A percentile compares a stretch with the other conserved stretches of the same genome.
phyloP scores from a whole-genome alignment of 2,113 vertebrate species.

The Paratilapia polleni region DNA sequence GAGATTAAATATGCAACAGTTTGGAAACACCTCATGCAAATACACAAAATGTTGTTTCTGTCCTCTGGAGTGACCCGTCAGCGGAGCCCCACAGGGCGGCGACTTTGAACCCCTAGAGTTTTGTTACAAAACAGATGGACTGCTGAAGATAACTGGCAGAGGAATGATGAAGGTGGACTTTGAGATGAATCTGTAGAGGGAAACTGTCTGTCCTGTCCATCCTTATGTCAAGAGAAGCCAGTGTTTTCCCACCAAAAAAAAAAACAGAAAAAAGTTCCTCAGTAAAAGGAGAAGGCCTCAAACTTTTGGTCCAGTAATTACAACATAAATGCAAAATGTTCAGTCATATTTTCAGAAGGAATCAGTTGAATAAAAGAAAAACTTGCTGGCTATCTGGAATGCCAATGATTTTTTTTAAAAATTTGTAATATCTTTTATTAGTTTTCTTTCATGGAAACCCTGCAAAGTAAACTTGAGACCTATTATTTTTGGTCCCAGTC shows the following conservation, averaged over 20 bases:
- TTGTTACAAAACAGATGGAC: slow-evolving; percentile 46
- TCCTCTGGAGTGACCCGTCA: slow-evolving; percentile 33
- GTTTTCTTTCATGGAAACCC: not conserved
- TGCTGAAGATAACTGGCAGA: slow-evolving; percentile 33
- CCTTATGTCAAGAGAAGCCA: slow-evolving; percentile 11
- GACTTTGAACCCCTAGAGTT: slow-evolving; percentile 33
- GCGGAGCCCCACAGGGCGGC: slow-evolving; percentile 23
- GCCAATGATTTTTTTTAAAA: not conserved
- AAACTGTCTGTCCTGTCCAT: slow-evolving; percentile 6
- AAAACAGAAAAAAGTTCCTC: slow-evolving; percentile 14
- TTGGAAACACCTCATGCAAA: slow-evolving; percentile 82
- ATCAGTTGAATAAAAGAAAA: not conserved
- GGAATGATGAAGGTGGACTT: slow-evolving; percentile 10
- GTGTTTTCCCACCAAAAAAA: not conserved
- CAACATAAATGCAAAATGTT: slow-evolving; percentile 21
- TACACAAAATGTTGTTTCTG: slow-evolving; percentile 70
- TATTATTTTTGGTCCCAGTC: slow-evolving; percentile 36
- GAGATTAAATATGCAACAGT: slow-evolving; percentile 81
- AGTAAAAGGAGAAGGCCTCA: slow-evolving; percentile 56
- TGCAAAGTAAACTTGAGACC: slow-evolving; percentile 18
- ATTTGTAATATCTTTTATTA: not conserved
- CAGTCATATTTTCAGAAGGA: slow-evolving; percentile 28
- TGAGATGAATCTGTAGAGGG: not conserved
- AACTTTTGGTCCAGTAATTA: slow-evolving; percentile 61
- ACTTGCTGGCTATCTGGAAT: slow-evolving; percentile 20